A percentile compares a stretch with the other conserved stretches of the same genome.
These are phyloP conservation scores for Drosophila gunungcola DNA, from an alignment of 1,140 invertebrate species.

Conservation along the genomic window DNA sequence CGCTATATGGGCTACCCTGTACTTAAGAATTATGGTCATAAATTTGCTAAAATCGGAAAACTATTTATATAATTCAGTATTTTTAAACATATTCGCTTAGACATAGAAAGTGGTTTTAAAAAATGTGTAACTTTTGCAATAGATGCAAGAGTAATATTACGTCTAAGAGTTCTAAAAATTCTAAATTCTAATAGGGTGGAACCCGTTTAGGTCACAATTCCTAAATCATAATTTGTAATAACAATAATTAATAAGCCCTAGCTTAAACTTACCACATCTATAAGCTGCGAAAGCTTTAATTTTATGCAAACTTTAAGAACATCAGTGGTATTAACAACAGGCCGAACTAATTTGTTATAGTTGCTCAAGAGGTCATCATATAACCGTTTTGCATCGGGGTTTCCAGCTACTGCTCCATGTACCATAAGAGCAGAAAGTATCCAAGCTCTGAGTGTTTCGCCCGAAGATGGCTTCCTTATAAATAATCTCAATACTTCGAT, in stretches of 20 bases:
- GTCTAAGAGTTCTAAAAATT: too few relatives aligned
- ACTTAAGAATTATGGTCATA: too few relatives aligned
- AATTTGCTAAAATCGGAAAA: too few relatives aligned
- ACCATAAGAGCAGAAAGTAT: slow-evolving; percentile 81
- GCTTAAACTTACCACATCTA: slow-evolving; percentile 93
- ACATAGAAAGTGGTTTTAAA: too few relatives aligned
- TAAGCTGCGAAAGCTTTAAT: slow-evolving; percentile 96
- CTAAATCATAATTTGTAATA: too few relatives aligned
- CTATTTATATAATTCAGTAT: too few relatives aligned
- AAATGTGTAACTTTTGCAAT: too few relatives aligned
- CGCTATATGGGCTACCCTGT: too few relatives aligned
- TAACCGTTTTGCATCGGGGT: slow-evolving; percentile 95
- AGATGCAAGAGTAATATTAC: too few relatives aligned
- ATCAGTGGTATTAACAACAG: slow-evolving; percentile 96
- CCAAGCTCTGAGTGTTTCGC: slow-evolving; percentile 85
- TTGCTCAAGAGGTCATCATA: slow-evolving; percentile 96
- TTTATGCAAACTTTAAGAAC: slow-evolving; percentile 97
- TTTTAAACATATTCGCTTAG: too few relatives aligned
- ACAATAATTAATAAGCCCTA: neutral
- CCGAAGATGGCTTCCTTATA: slow-evolving; percentile 82
- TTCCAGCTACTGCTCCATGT: slow-evolving; percentile 88
- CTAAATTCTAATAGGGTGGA: too few relatives aligned
- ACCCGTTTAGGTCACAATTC: too few relatives aligned
- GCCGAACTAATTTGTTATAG: slow-evolving; percentile 97
- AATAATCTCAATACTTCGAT: slow-evolving; percentile 37